Percentiles rank a stretch among this genome's conserved stretches.
Evolutionary conservation across 2,888 invertebrate species (phyloP).

Genomic region (Lottia gigantea): DNA sequence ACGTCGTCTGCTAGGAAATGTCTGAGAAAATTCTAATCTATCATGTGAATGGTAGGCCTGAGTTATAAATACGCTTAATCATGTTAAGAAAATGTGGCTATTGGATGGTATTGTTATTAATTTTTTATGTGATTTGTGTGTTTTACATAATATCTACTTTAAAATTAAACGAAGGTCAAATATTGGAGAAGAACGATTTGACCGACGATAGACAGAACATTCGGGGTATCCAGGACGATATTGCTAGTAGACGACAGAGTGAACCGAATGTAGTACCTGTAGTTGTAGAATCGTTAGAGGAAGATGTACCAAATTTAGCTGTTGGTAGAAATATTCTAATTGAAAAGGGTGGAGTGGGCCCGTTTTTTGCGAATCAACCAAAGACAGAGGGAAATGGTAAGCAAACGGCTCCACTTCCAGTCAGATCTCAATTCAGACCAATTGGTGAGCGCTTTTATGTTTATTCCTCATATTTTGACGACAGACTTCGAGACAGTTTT

Average conservation of each 20-base stretch:
- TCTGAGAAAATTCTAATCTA: too few relatives aligned
- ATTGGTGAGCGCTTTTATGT: constrained; percentile 10
- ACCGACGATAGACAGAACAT: neutral
- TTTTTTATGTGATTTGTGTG: neutral
- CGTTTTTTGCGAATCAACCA: neutral
- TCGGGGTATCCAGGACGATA: neutral
- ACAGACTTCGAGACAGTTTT: neutral
- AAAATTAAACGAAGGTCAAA: neutral
- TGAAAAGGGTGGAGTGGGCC: neutral
- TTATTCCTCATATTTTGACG: constrained; percentile 17
- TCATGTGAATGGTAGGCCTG: too few relatives aligned
- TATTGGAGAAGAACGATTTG: neutral
- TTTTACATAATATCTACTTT: neutral
- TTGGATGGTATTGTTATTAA: neutral
- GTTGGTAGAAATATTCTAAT: neutral
- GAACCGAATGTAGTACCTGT: neutral
- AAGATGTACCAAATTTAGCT: neutral
- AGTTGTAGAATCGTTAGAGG: neutral
- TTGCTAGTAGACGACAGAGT: neutral
- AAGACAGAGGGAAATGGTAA: neutral
- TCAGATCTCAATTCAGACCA: neutral
- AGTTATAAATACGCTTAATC: neutral
- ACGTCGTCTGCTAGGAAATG: too few relatives aligned
- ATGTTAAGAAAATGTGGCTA: neutral
- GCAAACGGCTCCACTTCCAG: neutral